Evolutionary conservation across 2,113 vertebrate genomes (phyloP), one percentile per base, ranked within the genome.

Genomic region (Bagarius yarrelli): DNA sequence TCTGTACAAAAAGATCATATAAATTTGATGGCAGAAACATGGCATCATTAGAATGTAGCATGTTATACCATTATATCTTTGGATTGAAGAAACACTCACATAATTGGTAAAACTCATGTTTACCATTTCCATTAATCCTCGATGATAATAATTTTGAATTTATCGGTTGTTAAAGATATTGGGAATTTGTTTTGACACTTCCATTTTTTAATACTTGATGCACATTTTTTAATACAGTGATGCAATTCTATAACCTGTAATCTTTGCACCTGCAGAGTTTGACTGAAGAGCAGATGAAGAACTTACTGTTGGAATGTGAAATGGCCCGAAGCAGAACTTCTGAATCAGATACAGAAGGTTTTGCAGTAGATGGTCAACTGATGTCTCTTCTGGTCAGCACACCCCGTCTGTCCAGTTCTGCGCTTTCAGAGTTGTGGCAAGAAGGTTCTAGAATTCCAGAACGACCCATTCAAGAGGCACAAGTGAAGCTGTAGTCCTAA

Each of bases 241-340:
- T 83, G 25, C 74, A 12, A 52, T 50, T 60, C 23, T 77, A 40
- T 76, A 12, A 79, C 34, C 60, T 34, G 36, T 61, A 12, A 40
- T 82, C 52, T 78, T 78, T 25, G 55, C 87, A 93, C 91, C 52
- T 70, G 18, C 86, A 85, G 60, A 76, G 73, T 32, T 88, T 93
- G 2, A 80, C 81, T 6, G 86, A 91, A 53, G 88, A 92, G 79
- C 88, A 92, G 85, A 71, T 93, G 40, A 89, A 83, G n/a, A 47
- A 32, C 52, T 89, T 93, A 80, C 86, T 94, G 89, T 83, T 87
- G 79, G 90, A 91, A 59, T 92, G 89, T 83, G 86, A 90, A 83
- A 79, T 88, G 75, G 84, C 78, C 36, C 81, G 88, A 59, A 83
- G 73, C 50, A 82, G 82, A 77, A 69, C n/a, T 80, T 79, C 83